Evolutionary conservation across 1,140 invertebrate genomes (phyloP).

Genomic region (Ptiloglossa arizonensis): DNA sequence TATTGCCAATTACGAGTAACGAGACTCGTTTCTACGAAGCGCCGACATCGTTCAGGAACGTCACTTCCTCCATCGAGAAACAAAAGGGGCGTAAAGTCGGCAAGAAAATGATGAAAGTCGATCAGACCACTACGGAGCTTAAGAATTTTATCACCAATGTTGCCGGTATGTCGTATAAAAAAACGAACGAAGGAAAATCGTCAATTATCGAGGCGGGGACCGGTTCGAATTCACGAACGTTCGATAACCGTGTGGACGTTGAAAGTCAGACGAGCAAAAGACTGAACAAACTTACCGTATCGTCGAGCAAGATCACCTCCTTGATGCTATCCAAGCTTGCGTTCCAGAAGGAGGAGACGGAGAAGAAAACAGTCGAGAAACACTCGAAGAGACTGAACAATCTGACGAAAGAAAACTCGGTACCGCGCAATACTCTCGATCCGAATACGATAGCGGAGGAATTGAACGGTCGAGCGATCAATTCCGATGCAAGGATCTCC

Average conservation of each 20-base stretch:
- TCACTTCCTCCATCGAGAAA: slow-evolving; percentile 15
- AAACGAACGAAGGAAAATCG: slow-evolving; percentile 11
- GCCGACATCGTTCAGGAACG: slow-evolving; percentile 53
- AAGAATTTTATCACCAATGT: slow-evolving; percentile 52
- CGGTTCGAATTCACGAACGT: slow-evolving; percentile 34
- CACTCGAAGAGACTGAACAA: slow-evolving; percentile 29
- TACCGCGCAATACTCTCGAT: slow-evolving; percentile 9
- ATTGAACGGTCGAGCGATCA: slow-evolving; percentile 74
- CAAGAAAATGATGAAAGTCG: slow-evolving; percentile 28
- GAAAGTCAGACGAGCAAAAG: slow-evolving; percentile 2
- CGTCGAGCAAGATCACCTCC: slow-evolving; percentile 11
- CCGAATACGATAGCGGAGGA: slow-evolving; percentile 75
- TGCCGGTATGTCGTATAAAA: slow-evolving; percentile 1
- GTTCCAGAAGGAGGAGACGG: not conserved
- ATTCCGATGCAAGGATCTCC: slow-evolving; percentile 70
- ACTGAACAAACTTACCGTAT: slow-evolving; percentile 44
- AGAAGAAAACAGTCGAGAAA: slow-evolving; percentile 32
- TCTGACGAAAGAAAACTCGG: slow-evolving; percentile 41
- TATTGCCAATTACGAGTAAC: not conserved
- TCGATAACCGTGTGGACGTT: slow-evolving; percentile 44
- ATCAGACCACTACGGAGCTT: slow-evolving; percentile 35
- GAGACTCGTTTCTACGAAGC: slow-evolving; percentile 38
- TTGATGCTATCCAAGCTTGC: slow-evolving; percentile 16
- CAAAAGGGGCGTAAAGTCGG: slow-evolving; percentile 1
- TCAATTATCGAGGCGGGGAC: slow-evolving; percentile 34